A percentile compares a stretch with the other conserved stretches of the same genome.
Evolutionary conservation across 2,888 invertebrate species (phyloP).

Genomic region (Masnerella sp.): DNA sequence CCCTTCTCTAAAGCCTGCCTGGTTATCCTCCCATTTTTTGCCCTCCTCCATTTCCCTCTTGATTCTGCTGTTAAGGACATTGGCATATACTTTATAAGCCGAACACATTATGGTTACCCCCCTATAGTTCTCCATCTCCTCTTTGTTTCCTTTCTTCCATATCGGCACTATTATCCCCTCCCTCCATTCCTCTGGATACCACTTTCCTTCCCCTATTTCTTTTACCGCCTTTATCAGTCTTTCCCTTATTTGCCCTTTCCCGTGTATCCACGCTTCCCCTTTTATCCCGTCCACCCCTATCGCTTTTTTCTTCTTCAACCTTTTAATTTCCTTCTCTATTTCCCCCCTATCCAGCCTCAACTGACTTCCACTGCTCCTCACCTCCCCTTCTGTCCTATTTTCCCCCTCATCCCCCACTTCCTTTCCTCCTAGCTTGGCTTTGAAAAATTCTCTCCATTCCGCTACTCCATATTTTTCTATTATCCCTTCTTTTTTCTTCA

Average conservation of each 20-base stretch:
- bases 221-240: neutral
- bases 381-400: neutral
- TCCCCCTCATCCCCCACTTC: neutral
- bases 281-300: neutral
- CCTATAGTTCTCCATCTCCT: neutral
- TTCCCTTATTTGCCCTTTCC: neutral
- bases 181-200: constrained; percentile 4
- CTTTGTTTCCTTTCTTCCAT: constrained; percentile 1
- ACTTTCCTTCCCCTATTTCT: neutral
- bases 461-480: neutral
- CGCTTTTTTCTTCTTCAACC: neutral
- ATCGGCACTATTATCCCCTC: neutral
- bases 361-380: too few species aligned
- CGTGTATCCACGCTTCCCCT: neutral
- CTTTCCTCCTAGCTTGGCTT: neutral
- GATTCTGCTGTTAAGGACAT: neutral
- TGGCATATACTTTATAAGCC: constrained; percentile 6
- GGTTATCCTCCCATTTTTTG: neutral
- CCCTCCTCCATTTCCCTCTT: neutral
- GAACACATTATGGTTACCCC: neutral
- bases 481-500: neutral
- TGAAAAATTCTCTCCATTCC: neutral
- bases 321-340: neutral
- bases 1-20: neutral
- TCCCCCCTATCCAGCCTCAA: neutral